Conservation (phyloP, 2,797 vertebrate species). For the Artibeus lituratus region DNA sequence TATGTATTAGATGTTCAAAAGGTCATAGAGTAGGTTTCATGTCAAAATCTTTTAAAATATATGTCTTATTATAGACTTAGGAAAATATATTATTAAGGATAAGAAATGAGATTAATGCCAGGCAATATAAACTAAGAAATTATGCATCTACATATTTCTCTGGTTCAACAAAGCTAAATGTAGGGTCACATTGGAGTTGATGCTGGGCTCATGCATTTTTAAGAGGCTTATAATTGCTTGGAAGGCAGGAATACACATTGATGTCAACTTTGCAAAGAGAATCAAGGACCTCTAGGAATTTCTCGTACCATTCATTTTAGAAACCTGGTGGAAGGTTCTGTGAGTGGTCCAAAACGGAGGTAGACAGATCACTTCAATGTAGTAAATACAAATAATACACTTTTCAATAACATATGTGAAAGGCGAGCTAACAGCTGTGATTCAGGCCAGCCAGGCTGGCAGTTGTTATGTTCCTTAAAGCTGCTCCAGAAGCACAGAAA, state of each 20-base stretch:
- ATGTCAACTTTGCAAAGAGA: neutral
- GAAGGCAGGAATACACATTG: neutral
- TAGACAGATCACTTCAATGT: neutral
- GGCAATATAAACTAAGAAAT: conserved; percentile 21
- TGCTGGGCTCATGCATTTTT: neutral
- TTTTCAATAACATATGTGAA: neutral
- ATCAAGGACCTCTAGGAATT: neutral
- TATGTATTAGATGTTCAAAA: conserved; percentile 14
- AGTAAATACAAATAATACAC: neutral
- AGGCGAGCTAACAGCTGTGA: neutral
- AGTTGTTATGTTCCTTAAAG: neutral
- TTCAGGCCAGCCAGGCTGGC: neutral
- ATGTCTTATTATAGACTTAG: neutral
- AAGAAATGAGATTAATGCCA: neutral
- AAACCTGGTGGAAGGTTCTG: neutral
- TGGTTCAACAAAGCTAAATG: neutral
- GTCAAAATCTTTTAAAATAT: neutral
- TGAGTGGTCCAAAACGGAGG: neutral
- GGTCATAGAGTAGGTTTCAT: neutral
- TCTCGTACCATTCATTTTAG: neutral
- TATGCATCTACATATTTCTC: neutral
- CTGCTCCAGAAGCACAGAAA: neutral
- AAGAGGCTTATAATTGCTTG: neutral
- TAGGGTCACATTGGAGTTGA: neutral
- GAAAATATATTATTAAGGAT: neutral